Evolutionary conservation across 1,140 invertebrate genomes (phyloP), one percentile per base, ranked within the genome.

Genomic region (Drosophila littoralis): DNA sequence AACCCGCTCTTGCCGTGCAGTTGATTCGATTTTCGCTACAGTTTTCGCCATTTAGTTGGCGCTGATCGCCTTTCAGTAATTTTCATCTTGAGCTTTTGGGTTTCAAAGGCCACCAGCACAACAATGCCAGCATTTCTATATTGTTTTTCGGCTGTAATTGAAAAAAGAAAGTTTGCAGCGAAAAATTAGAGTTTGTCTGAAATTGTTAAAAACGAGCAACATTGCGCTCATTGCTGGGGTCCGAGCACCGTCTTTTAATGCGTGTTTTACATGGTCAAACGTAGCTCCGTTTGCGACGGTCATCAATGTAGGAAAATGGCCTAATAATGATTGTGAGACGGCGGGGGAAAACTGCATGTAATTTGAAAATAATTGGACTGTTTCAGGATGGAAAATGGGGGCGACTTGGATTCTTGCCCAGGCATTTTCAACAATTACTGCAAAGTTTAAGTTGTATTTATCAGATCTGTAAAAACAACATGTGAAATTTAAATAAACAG

Each of bases 331-430:
- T 45, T 6, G 9, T 50, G 38, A 58, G 28, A n/a, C 12, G 28
- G 32, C 9, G 9, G 28, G 35, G 57, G n/a, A 32, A 75, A 63
- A 75, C 52, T 70, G 59, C 52, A 64, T 70, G 66, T 75, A 75
- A 75, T 70, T 70, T 75, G 67, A 75, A 75, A 75, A 75, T 75
- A 75, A 75, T 75, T 75, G 72, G 10, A 59, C 50, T 45, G 51
- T 48, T 52, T 71, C 51, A 28, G 48, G 64, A 9, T 10, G 42
- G 57, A 69, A 69, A 74, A 55, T 50, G 32, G 42, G 42, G 32
- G 28, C 50, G 59, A 38, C 38, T 38, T 35, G 13, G n/a, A 46
- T 57, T 55, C 51, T 28, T 33, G 28, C 42, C 2, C 9, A 7
- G 57, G 50, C 50, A 8, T 35, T 51, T 32, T n/a, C 9, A 61